Base-by-base conservation (phyloP, 2,113 vertebrate species). In the Otus sunia region DNA sequence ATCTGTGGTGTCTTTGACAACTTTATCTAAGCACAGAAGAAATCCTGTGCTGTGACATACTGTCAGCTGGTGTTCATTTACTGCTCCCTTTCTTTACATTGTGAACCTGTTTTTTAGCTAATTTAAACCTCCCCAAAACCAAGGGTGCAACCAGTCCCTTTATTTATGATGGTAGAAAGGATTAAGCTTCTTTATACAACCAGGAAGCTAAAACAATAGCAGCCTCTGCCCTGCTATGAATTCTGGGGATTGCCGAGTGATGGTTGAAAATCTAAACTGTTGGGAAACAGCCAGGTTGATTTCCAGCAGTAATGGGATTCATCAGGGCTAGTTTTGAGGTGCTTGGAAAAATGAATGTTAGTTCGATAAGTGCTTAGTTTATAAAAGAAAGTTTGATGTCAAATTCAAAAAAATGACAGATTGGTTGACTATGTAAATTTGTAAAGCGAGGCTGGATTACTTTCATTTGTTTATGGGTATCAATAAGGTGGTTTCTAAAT, bases 121-220 rank as follows among this genome's bases (percentile, higher is more conserved):
- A 50, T 52, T 76, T 72, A 62, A 79, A 69, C 30, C 37, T 36
- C 26, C 60, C 43, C 0, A 2, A 39, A 90, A 32, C 56, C 5
- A 12, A 62, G 41, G 15, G 64, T 86, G 59, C 53, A 69, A 30
- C n/a, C 9, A 1, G 14, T 59, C 77, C 45, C 45, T 58, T 59
- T 87, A 69, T 86, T 81, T 92, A 26, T 50, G 45, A n/a, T 79
- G 21, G 17, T 29, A 68, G 77, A 41, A 80, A 75, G 81, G 86
- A 69, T 74, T 69, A 79, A 55, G 15, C 45, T 64, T 43, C 66
- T 59, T 77, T 68, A 50, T 86, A 29, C 45, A 82, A 45, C 60
- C 72, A 84, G 83, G 87, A 93, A 90, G 73, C 72, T 84, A 37
- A 74, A 95, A 75, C 67, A 90, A 75, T 93, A 66, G 77, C 67